Base-by-base conservation (phyloP, 2,797 vertebrate genomes). In the Lutjanus argentimaculatus region DNA sequence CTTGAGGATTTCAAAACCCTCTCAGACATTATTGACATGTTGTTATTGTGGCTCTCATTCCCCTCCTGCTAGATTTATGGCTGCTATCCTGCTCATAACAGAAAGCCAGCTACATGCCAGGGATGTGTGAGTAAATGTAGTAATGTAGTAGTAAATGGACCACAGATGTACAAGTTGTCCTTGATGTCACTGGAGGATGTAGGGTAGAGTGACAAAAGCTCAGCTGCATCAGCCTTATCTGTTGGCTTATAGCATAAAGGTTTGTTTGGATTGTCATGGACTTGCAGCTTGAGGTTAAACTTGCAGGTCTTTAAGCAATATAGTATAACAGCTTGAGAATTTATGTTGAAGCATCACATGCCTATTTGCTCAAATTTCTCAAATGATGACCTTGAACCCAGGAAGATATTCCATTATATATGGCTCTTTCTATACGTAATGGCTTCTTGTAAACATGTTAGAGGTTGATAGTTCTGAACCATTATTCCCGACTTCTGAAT, bases 21-120 rank as follows among this genome's bases (percentile, higher is more conserved):
- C 92, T 93, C 90, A 90, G 88, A 93, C 90, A 86, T 91, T 85
- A 90, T 90, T 63, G 57, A 69, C 89, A 83, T 93, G 91, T 81
- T 90, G 72, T 90, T 93, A 87, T 93, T 90, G 76, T 84, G 76
- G 53, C 80, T 91, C 78, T 85, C 67, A 55, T 88, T 75, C 75
- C 66, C 25, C 45, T 72, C 58, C 67, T 61, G 81, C 67, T 79
- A 65, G 13, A 48, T 6, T 48, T 86, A 49, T 61, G 58, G 43
- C 77, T 76, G 85, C 92, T 89, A 88, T 92, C 89, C 85, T 73
- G 64, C 83, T 92, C 85, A 86, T 61, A 72, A 73, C 64, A 22
- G 70, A 53, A 61, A 83, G 69, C 76, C 80, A 22, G 53, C 83
- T 78, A 67, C 55, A 70, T 78, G 78, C 81, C 73, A 57, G 58